Evolutionary conservation across 2,888 invertebrate species (phyloP), one percentile per base, ranked within the genome.

Genomic region (Synergus laeviventris): DNA sequence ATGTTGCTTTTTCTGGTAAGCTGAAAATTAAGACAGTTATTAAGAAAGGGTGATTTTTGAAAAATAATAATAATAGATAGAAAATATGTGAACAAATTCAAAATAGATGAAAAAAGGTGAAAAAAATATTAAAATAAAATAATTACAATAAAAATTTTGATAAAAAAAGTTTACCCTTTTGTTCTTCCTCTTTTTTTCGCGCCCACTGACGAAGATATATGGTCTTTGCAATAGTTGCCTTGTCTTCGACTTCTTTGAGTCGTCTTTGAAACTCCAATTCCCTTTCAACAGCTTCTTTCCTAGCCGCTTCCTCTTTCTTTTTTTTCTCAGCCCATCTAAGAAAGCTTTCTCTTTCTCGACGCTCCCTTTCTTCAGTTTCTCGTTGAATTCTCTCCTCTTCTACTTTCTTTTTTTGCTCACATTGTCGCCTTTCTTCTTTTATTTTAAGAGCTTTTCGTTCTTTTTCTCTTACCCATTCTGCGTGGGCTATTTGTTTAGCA

Each of bases 401-500:
- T 12, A 79, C 78, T 56, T 76, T 82, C 36, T 82, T 83, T 45
- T 84, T 81, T 3, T 62, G 66, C 59, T 87, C 85, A 1, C 76
- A 74, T 11, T 73, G 76, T n/a, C 91, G 87, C 21, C 87, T 87
- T 70, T 90, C 89, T 12, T 90, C 88, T 14, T 86, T 85, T 38
- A 87, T 84, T 16, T 86, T 86, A 36, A 86, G 85, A 12, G 88
- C 82, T n/a, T 79, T 81, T 18, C 78, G 76, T 18, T 91, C 90
- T 83, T 93, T 93, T 14, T 90, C 90, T 76, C 92, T 91, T 74
- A 94, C 84, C 94, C 94, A 94, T 45, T 93, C 92, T 81, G 92
- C 91, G 84, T 92, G 91, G 3, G 91, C 84, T 0, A 91, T 89
- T 1, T 90, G 91, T 7, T 89, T 84, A 0, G 89, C 74, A 1